Base-by-base conservation (phyloP, 64 coral and sea anemone genomes). In the Montipora foliosa region DNA sequence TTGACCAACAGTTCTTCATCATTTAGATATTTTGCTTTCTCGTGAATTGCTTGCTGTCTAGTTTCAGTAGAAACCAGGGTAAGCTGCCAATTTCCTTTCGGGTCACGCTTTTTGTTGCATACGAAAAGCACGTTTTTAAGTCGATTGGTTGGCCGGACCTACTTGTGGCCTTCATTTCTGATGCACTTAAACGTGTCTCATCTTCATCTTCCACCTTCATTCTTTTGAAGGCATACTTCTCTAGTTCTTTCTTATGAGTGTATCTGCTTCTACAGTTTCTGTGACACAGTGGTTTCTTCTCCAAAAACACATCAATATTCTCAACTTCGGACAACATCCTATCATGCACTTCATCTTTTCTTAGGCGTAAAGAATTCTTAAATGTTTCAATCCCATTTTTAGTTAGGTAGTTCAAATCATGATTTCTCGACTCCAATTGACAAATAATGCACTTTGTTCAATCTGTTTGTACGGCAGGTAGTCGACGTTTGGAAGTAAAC, bases 1-100 rank as follows among this genome's bases (percentile, higher is more conserved):
- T 88, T 74, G 21, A 88, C 50, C 51, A 89, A 70, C 87, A 89
- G 75, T 55, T 79, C 87, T 58, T 89, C 47, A 44, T 89, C 87
- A 78, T 89, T 78, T 59, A 89, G 53, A 59, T 89, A 79, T 78
- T 89, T 89, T 5, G 55, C 53, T 62, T 89, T 83, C 48, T 64
- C 87, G 48, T 75, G 71, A 49, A 75, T 5, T n/a, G 47, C 55
- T 76, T 76, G 73, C 75, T 82, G 88, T 80, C 79, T 81, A 17
- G 46, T 81, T 81, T 83, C 37, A 13, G 81, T 83, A 59, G 81
- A 50, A 14, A 83, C 80, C 53, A 83, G 82, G 45, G 82, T 84
- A 67, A 84, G 61, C 59, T 84, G 59, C 82, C 82, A 68, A 72
- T 72, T 72, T 21, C 69, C 22, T 72, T 72, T 72, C 20, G 68